Evolutionary conservation across 2,888 invertebrate genomes (phyloP).

Genomic region (Clostera curtula): DNA sequence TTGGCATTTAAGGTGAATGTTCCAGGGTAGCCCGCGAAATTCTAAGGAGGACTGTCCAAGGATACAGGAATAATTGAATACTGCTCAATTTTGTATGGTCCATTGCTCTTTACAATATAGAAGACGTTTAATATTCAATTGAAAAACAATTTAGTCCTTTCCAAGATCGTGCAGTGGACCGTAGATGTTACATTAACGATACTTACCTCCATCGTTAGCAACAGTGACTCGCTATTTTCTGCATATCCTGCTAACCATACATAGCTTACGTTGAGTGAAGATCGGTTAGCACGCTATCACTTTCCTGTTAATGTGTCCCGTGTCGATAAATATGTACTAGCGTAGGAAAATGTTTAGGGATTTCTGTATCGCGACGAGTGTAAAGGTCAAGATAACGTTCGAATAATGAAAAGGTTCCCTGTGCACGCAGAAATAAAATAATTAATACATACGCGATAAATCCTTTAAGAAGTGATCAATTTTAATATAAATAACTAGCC

Average conservation of each 20-base stretch:
- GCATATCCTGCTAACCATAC: constrained; percentile 26
- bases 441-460: too few species aligned
- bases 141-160: constrained; percentile 35
- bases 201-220: constrained; percentile 61
- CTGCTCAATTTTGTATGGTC: constrained; percentile 15
- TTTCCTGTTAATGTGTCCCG: too few species aligned
- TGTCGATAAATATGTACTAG: too few species aligned
- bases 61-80: constrained; percentile 12
- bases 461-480: too few species aligned
- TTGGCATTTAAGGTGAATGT: too few species aligned
- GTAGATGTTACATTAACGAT: constrained; percentile 19
- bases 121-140: constrained; percentile 26
- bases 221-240: constrained; percentile 54
- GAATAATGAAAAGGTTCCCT: too few species aligned
- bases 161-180: constrained; percentile 15
- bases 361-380: too few species aligned
- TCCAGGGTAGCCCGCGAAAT: constrained; percentile 5
- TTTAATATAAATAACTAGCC: too few species aligned
- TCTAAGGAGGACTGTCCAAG: constrained; percentile 18
- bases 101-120: constrained; percentile 26
- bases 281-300: too few species aligned
- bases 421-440: too few species aligned
- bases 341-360: too few species aligned
- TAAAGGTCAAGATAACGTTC: too few species aligned
- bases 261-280: constrained; percentile 17